Percentiles rank a stretch among this genome's conserved stretches.
Evolutionary conservation across 1,140 invertebrate species (phyloP).

Genomic region (Bombus sylvicola): DNA sequence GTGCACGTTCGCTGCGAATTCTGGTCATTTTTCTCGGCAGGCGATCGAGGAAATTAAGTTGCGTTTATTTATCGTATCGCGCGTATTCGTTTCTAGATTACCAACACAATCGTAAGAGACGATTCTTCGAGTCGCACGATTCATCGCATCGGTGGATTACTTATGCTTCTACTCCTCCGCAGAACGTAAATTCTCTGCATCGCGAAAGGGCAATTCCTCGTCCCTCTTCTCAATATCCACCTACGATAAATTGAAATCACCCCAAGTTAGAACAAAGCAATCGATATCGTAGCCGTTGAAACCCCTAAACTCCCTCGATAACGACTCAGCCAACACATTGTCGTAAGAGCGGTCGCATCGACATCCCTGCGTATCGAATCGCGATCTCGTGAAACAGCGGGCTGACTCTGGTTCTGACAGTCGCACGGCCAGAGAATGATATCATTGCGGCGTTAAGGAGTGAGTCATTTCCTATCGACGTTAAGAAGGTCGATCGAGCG

Average conservation of each 20-base stretch:
- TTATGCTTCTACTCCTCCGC: too few relatives aligned
- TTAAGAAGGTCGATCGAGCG: constrained; percentile 65
- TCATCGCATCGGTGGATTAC: too few relatives aligned
- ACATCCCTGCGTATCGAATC: constrained; percentile 55
- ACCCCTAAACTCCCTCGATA: background rate
- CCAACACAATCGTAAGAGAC: background rate
- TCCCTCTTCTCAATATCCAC: background rate
- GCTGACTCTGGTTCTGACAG: constrained; percentile 9
- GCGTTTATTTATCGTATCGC: background rate
- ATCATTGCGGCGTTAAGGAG: constrained; percentile 68
- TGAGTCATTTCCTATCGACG: constrained; percentile 75
- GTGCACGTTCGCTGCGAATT: background rate
- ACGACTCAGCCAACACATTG: background rate
- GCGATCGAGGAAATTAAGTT: background rate
- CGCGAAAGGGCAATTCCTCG: background rate
- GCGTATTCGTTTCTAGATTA: background rate
- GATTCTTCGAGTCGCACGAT: background rate
- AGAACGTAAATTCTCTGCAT: background rate
- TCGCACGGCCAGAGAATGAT: constrained; percentile 54
- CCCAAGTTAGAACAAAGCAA: background rate
- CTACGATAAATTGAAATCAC: background rate
- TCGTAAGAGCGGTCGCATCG: background rate
- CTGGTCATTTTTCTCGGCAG: background rate
- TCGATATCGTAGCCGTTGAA: background rate
- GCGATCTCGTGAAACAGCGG: constrained; percentile 48